Evolutionary conservation across 2,888 invertebrate genomes (phyloP).

Genomic region (Cataglyphis albicans): DNA sequence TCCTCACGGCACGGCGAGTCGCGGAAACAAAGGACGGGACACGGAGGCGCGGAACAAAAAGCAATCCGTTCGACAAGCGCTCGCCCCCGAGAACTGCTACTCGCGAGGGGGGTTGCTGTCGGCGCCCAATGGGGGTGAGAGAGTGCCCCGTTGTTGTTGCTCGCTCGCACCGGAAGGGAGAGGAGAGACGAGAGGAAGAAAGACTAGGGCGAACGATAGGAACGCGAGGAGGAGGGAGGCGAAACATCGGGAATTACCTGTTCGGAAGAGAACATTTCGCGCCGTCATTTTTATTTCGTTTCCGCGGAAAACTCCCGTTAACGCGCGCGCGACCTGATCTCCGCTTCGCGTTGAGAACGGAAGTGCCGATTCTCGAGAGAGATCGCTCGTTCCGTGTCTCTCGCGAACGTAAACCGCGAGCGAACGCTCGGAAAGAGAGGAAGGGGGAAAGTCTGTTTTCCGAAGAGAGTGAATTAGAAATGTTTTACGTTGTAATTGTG

Average conservation of each 20-base stretch:
- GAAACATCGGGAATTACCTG: constrained; percentile 83
- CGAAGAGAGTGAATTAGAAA: constrained; percentile 42
- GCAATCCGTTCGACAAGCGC: constrained; percentile 74
- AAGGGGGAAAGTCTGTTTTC: constrained; percentile 10
- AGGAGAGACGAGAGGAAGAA: constrained; percentile 45
- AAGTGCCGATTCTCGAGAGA: constrained; percentile 43
- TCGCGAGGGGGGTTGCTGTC: constrained; percentile 30
- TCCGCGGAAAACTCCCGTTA: constrained; percentile 74
- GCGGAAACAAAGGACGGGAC: constrained; percentile 80
- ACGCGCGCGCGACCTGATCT: constrained; percentile 57
- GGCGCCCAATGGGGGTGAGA: constrained; percentile 56
- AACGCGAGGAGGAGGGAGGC: constrained; percentile 65
- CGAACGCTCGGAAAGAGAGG: not conserved
- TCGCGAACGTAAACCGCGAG: constrained; percentile 16
- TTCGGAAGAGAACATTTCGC: constrained; percentile 82
- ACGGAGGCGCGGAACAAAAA: constrained; percentile 80
- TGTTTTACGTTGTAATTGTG: constrained; percentile 28
- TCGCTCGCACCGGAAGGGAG: constrained; percentile 38
- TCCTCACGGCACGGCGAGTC: constrained; percentile 81
- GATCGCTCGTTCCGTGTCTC: constrained; percentile 2
- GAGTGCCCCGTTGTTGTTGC: constrained; percentile 69
- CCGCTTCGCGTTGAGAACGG: constrained; percentile 34
- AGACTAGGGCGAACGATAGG: constrained; percentile 45
- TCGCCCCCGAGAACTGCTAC: constrained; percentile 43
- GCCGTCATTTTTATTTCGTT: constrained; percentile 78